A percentile compares a stretch with the other conserved stretches of the same genome.
Evolutionary conservation across 2,888 invertebrate genomes (phyloP).

Genomic region (Lucinisca nassula): DNA sequence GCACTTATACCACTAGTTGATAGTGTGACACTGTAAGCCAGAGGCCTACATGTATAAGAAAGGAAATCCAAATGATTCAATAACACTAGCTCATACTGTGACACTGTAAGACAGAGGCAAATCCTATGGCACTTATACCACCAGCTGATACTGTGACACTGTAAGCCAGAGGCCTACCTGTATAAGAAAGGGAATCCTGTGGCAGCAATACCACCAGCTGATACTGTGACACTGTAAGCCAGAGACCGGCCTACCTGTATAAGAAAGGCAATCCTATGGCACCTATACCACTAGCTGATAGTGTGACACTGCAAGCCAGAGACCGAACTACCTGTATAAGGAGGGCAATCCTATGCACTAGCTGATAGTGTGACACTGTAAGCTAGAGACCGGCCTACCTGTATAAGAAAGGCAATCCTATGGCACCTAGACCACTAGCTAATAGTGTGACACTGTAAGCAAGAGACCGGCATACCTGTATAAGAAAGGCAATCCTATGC

Average conservation of each 20-base stretch:
- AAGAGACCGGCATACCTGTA: too few relatives aligned
- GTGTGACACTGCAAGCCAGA: conserved; percentile 62
- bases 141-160: conserved; percentile 72
- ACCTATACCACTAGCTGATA: conserved; percentile 75
- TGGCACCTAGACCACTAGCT: too few relatives aligned
- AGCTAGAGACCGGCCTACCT: too few relatives aligned
- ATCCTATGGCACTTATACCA: conserved; percentile 69
- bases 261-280: conserved; percentile 68
- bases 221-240: conserved; percentile 64
- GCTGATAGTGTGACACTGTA: conserved; percentile 71
- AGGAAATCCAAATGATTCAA: conserved; percentile 70
- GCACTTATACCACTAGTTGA: too few relatives aligned
- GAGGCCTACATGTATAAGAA: conserved; percentile 47
- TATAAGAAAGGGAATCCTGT: conserved; percentile 69
- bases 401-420: too few relatives aligned
- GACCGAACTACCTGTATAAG: conserved; percentile 45
- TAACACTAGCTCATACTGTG: conserved; percentile 70
- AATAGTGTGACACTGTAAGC: conserved; percentile 74
- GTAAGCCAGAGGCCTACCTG: conserved; percentile 22
- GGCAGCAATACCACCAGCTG: conserved; percentile 73
- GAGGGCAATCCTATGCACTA: conserved; percentile 71
- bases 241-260: conserved; percentile 50
- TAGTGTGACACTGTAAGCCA: too few relatives aligned
- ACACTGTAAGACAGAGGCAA: too few relatives aligned
- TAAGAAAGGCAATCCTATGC: too few relatives aligned